Percentiles rank a stretch among this genome's conserved stretches.
Conservation (phyloP, 2,113 vertebrate genomes). For the Hemibagrus wyckioides region DNA sequence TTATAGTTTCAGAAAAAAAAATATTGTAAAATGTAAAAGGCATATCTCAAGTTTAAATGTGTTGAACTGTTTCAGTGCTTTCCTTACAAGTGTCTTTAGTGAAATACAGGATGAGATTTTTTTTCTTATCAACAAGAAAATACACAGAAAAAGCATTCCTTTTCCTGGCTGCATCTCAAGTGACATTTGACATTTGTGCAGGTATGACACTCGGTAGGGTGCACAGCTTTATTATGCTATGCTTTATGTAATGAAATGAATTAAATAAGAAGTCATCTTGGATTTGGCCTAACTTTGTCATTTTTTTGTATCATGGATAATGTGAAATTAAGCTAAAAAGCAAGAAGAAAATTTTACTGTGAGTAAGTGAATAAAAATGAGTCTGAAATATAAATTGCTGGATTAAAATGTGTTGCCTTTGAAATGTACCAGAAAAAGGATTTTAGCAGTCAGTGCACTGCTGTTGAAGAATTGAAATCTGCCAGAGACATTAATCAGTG, state of each 20-base stretch:
- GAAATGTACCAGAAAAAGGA: not conserved
- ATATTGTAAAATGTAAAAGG: not conserved
- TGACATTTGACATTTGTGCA: not conserved
- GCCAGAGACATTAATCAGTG: not conserved
- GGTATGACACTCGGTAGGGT: not conserved
- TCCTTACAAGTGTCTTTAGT: not conserved
- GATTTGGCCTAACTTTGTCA: not conserved
- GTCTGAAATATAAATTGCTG: not conserved
- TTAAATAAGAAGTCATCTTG: not conserved
- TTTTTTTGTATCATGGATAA: not conserved
- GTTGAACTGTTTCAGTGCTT: not conserved
- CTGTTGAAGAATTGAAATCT: not conserved
- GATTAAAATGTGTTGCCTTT: not conserved
- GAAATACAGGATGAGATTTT: not conserved
- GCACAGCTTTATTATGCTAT: not conserved
- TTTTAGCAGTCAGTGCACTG: not conserved
- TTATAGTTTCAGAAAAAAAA: not conserved
- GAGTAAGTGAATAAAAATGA: not conserved
- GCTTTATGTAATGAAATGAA: not conserved
- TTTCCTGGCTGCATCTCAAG: not conserved
- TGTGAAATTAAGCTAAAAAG: not conserved
- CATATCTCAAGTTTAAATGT: not conserved
- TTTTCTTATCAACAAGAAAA: not conserved
- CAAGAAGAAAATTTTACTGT: not conserved
- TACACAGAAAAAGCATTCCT: not conserved